Percentiles rank a stretch among this genome's conserved stretches.
Evolutionary conservation across 2,113 vertebrate genomes (phyloP).

Genomic region (Marcusenius ussheri): DNA sequence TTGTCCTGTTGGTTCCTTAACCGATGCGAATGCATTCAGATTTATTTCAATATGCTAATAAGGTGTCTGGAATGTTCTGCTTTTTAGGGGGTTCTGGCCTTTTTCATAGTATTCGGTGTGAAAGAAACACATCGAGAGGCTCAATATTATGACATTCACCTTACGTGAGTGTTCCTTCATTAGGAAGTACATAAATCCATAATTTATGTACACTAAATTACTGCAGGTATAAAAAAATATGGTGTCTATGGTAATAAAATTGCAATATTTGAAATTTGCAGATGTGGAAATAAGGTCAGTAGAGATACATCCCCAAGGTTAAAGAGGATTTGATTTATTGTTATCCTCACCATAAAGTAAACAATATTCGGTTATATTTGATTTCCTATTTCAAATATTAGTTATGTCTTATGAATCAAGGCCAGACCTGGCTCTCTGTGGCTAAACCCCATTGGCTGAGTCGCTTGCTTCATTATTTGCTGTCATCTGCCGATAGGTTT

Average conservation of each 20-base stretch:
- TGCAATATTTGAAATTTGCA: background rate
- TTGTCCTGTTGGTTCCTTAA: background rate
- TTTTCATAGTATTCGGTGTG: background rate
- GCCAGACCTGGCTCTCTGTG: background rate
- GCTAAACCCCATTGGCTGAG: background rate
- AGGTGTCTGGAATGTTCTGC: background rate
- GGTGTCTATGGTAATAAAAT: background rate
- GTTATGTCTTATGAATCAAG: background rate
- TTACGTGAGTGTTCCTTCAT: background rate
- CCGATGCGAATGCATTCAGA: background rate
- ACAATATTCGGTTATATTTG: background rate
- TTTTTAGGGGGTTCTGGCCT: background rate
- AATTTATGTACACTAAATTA: background rate
- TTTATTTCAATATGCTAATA: background rate
- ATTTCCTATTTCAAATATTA: background rate
- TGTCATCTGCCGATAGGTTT: background rate
- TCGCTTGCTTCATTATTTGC: background rate
- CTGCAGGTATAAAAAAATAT: background rate
- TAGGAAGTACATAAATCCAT: background rate
- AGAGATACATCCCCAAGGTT: background rate
- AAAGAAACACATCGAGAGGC: background rate
- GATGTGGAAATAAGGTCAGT: background rate
- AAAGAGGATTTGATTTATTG: background rate
- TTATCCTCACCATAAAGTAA: background rate
- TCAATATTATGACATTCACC: background rate